A percentile compares a stretch with the other conserved stretches of the same genome.
Conservation (phyloP, 92 coral and sea anemone species). For the Umimayanthus kanabou region DNA sequence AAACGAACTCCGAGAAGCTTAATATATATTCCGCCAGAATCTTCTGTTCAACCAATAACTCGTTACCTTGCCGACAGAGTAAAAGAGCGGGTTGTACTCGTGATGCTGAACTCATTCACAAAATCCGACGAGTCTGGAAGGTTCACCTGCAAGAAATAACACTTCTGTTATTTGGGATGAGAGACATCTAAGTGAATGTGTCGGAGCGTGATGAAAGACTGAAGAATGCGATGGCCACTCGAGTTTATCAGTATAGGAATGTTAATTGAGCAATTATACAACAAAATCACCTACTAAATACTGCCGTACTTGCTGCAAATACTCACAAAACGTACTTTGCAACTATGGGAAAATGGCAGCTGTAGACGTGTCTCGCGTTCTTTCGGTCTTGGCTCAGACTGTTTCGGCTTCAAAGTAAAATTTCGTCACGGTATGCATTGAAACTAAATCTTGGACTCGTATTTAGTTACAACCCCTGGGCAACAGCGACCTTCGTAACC, state of each 20-base stretch:
- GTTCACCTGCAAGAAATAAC: conserved; percentile 67
- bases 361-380: neutral
- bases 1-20: neutral
- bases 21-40: too few relatives aligned
- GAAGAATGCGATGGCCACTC: neutral
- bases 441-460: neutral
- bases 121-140: conserved; percentile 96
- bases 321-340: neutral
- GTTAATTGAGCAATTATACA: neutral
- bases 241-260: neutral
- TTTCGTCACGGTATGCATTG: neutral
- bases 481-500: neutral
- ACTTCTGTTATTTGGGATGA: neutral
- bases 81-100: conserved; percentile 89
- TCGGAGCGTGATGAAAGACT: neutral
- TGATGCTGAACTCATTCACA: conserved; percentile 92
- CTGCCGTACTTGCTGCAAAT: neutral
- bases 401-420: neutral
- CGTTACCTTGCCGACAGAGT: conserved; percentile 92
- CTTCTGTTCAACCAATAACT: neutral
- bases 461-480: neutral
- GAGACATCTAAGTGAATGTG: neutral
- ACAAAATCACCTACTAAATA: neutral
- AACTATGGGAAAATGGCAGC: neutral
- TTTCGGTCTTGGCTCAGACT: neutral